Base-by-base conservation (phyloP, 92 coral and sea anemone species). In the Parazoanthus swiftii region DNA sequence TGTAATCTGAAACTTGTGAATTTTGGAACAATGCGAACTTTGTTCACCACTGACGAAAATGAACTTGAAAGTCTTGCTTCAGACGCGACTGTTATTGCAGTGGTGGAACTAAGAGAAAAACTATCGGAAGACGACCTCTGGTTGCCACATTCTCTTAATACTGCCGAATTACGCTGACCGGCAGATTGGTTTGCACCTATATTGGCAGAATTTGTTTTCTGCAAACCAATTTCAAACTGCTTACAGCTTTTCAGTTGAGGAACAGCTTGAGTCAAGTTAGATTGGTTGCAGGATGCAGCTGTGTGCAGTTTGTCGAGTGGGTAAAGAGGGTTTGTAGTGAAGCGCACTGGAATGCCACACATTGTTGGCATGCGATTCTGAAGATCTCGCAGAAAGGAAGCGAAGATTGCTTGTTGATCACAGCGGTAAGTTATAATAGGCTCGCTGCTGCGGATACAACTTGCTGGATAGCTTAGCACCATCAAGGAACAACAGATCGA, bases 371-470 rank as follows among this genome's bases (percentile, higher is more conserved):
- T 89, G 82, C 99, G 98, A 63, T 68, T 76, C 9, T 89, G 91
- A 29, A 97, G 67, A 50, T 97, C 98, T 82, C 92, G 89, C 1
- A 97, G 72, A 70, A 97, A 97, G 6, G 93, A 88, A 38, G 73
- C 85, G 91, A 95, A 97, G 81, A 95, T 95, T 63, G 91, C 89
- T 76, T 86, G 95, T 38, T 97, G 98, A 89, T 97, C 97, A 89
- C 99, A 97, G 38, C 99, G 98, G 33, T 93, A 86, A 7, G 90
- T 93, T 75, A 92, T 86, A 39, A 88, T 80, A 14, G 95, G 95
- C 56, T 92, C 92, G 59, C 91, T 90, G 82, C 94, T 93, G 44
- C 95, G 96, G 37, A 97, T 92, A 56, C 99, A 97, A 80, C 94
- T 90, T 11, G 90, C 96, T 38, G 99, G 99, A 79, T 97, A 97